Evolutionary conservation across 2,888 invertebrate genomes (phyloP).

Genomic region (Gari tellinella): DNA sequence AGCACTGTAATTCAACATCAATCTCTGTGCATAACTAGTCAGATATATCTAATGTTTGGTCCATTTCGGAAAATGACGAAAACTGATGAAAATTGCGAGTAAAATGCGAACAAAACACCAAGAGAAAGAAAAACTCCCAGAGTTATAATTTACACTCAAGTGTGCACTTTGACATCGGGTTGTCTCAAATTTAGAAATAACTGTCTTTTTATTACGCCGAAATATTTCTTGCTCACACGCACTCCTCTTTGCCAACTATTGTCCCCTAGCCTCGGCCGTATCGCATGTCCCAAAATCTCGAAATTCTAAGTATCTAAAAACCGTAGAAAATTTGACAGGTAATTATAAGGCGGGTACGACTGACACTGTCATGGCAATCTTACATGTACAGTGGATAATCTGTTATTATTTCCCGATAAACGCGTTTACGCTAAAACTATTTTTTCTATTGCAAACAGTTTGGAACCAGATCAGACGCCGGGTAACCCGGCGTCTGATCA

Average conservation of each 20-base stretch:
- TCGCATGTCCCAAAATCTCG: conserved; percentile 11
- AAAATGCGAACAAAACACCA: too few species aligned
- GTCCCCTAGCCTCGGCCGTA: conserved; percentile 11
- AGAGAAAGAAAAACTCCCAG: conserved; percentile 8
- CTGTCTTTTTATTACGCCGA: conserved; percentile 25
- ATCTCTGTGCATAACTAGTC: too few species aligned
- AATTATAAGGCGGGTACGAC: conserved; percentile 26
- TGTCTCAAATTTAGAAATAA: conserved; percentile 29
- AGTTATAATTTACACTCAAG: conserved; percentile 24
- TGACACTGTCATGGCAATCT: conserved; percentile 8
- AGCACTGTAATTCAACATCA: too few species aligned
- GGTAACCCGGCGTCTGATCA: too few species aligned
- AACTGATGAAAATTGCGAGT: too few species aligned
- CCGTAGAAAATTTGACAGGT: conserved; percentile 35
- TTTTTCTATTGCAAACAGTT: too few species aligned
- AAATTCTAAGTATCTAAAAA: conserved; percentile 13
- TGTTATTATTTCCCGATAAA: too few species aligned
- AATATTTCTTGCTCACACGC: background rate
- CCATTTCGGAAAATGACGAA: too few species aligned
- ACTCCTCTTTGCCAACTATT: conserved; percentile 7
- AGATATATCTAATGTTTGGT: too few species aligned
- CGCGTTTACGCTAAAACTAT: too few species aligned
- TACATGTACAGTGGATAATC: too few species aligned
- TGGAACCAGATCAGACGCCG: too few species aligned
- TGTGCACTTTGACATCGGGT: conserved; percentile 29